phyloP scores from a whole-genome alignment of 2,113 vertebrate genomes.

The Myotis davidii region DNA sequence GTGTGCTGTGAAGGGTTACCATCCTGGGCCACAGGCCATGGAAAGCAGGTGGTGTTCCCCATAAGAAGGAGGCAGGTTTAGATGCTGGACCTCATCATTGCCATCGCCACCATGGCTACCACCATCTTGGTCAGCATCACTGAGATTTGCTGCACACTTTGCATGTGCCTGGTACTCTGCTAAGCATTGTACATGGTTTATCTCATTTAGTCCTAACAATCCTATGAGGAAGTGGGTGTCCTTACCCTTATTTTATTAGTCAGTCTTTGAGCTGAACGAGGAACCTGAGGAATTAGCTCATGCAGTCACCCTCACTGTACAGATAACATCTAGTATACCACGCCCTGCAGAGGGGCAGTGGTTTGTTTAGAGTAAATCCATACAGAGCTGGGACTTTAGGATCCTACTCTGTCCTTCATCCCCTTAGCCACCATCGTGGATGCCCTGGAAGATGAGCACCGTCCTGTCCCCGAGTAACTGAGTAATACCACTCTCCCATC shows the following conservation, averaged over 20 bases:
- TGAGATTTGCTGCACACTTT: not conserved
- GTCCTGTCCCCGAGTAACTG: not conserved
- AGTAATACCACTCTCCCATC: not conserved
- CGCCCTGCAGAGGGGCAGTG: not conserved
- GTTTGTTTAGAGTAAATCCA: not conserved
- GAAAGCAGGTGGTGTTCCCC: not conserved
- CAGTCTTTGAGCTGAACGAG: not conserved
- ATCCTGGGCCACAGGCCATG: not conserved
- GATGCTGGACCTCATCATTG: not conserved
- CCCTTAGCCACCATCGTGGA: not conserved
- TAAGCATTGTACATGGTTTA: not conserved
- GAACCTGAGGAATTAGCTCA: not conserved
- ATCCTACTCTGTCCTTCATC: not conserved
- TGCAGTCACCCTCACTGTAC: not conserved
- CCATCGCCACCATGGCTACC: accelerated
- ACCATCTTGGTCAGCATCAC: not conserved
- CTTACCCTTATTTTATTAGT: not conserved
- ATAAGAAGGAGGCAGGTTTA: not conserved
- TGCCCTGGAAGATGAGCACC: not conserved
- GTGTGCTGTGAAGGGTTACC: not conserved
- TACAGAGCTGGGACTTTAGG: not conserved
- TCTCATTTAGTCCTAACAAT: not conserved
- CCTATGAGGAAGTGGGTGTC: not conserved
- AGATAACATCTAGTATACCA: too few relatives aligned
- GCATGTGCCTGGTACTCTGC: not conserved